Conservation (phyloP, 1,140 invertebrate genomes). For the Papilio xuthus region DNA sequence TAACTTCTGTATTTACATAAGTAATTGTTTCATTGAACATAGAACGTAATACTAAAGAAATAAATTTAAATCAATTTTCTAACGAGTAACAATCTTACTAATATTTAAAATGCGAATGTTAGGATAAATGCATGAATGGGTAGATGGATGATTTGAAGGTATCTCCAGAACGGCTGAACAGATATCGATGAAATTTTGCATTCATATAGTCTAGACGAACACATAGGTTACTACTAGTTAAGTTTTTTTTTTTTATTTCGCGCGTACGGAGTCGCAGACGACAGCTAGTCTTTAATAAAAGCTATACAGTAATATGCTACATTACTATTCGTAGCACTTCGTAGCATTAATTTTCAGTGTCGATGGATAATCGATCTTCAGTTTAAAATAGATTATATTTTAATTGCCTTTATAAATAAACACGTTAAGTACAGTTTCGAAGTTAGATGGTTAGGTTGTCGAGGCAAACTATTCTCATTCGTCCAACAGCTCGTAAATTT, state of each 20-base stretch:
- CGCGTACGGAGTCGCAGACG: no score
- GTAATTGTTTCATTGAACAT: not conserved
- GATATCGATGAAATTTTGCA: no score
- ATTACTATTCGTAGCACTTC: not conserved
- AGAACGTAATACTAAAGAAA: not conserved
- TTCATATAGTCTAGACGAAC: no score
- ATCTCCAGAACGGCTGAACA: no score
- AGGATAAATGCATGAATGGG: no score
- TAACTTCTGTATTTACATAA: not conserved
- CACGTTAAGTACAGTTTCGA: slow-evolving; percentile 34
- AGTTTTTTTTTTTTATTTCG: no score
- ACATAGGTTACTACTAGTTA: no score
- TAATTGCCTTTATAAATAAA: slow-evolving; percentile 34
- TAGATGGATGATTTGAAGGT: no score
- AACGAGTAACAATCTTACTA: no score
- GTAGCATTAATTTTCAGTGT: not conserved
- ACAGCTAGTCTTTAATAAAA: no score
- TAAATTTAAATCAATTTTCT: not conserved
- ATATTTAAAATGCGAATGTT: no score
- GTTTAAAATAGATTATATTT: slow-evolving; percentile 8
- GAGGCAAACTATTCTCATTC: slow-evolving; percentile 36
- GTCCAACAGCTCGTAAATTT: slow-evolving; percentile 36
- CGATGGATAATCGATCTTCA: not conserved
- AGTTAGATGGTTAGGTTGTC: slow-evolving; percentile 32
- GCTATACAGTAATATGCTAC: no score